These are phyloP conservation scores for Andrena haemorrhoa DNA, from an alignment of 2,888 invertebrate genomes.

Conservation along the genomic window DNA sequence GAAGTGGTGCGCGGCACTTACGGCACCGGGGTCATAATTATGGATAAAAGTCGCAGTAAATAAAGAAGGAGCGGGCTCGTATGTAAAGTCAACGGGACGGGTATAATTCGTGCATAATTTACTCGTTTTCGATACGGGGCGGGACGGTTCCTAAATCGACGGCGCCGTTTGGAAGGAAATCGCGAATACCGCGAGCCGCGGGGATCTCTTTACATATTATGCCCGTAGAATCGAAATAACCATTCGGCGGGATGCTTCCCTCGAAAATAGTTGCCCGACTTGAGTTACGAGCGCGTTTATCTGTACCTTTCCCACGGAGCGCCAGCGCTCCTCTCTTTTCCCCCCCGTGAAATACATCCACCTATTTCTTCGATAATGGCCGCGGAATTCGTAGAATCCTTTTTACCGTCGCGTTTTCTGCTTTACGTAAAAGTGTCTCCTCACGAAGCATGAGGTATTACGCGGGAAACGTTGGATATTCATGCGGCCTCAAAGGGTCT, in stretches of 20 bases:
- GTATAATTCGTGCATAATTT: slow-evolving; percentile 70
- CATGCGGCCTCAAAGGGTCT: too few relatives aligned
- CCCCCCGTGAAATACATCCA: background rate
- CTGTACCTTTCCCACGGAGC: background rate
- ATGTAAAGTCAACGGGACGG: slow-evolving; percentile 53
- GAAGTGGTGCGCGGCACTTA: background rate
- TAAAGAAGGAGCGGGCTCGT: slow-evolving; percentile 36
- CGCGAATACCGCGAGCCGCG: slow-evolving; percentile 43
- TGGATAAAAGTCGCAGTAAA: slow-evolving; percentile 66
- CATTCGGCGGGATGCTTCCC: slow-evolving; percentile 37
- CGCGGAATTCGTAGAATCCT: background rate
- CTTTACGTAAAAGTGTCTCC: background rate
- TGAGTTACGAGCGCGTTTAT: slow-evolving; percentile 52
- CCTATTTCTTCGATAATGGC: slow-evolving; percentile 1
- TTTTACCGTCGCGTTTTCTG: background rate
- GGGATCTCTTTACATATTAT: slow-evolving; percentile 57
- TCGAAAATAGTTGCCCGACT: slow-evolving; percentile 16
- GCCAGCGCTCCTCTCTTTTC: background rate
- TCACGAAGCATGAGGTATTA: too few relatives aligned
- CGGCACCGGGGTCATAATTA: slow-evolving; percentile 42
- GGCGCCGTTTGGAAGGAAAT: slow-evolving; percentile 53
- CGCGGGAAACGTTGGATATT: too few relatives aligned
- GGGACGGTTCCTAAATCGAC: slow-evolving; percentile 63
- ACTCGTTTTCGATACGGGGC: slow-evolving; percentile 62
- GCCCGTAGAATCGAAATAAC: slow-evolving; percentile 49